phyloP scores from a whole-genome alignment of 2,113 vertebrate species.

The Vidua macroura region DNA sequence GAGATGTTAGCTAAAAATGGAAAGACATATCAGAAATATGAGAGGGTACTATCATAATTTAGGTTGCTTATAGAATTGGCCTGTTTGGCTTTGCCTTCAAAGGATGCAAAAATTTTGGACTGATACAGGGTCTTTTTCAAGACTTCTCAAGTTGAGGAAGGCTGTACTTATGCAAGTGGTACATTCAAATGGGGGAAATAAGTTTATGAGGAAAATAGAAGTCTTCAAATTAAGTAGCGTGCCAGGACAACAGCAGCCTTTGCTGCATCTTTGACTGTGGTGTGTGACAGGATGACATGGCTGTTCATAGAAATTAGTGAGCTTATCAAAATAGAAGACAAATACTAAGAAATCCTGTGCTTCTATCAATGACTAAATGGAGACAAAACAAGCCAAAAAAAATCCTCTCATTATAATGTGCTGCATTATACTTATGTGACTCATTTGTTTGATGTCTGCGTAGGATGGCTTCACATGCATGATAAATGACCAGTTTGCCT shows the following conservation, averaged over 20 bases:
- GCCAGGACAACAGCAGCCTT: not conserved
- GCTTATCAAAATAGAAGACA: constrained; percentile 18
- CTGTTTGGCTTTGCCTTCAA: not conserved
- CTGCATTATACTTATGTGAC: not conserved
- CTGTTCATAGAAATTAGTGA: constrained; percentile 14
- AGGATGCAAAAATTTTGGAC: not conserved
- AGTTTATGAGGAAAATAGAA: not conserved
- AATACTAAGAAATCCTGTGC: constrained; percentile 37
- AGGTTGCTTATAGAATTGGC: rapidly evolving
- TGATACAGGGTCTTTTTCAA: not conserved
- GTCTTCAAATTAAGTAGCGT: not conserved
- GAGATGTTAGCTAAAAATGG: not conserved
- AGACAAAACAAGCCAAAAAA: not conserved
- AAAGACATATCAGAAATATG: not conserved
- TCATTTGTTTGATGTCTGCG: constrained; percentile 37
- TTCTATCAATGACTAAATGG: constrained; percentile 38
- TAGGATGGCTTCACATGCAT: not conserved
- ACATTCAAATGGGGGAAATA: not conserved
- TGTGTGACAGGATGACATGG: not conserved
- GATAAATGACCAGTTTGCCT: constrained; percentile 27
- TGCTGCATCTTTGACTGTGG: not conserved
- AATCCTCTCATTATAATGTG: constrained; percentile 15
- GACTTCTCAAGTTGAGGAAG: not conserved
- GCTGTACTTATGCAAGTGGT: rapidly evolving
- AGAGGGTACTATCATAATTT: not conserved